phyloP scores from a whole-genome alignment of 2,888 invertebrate species.

The Andrena praecox region DNA sequence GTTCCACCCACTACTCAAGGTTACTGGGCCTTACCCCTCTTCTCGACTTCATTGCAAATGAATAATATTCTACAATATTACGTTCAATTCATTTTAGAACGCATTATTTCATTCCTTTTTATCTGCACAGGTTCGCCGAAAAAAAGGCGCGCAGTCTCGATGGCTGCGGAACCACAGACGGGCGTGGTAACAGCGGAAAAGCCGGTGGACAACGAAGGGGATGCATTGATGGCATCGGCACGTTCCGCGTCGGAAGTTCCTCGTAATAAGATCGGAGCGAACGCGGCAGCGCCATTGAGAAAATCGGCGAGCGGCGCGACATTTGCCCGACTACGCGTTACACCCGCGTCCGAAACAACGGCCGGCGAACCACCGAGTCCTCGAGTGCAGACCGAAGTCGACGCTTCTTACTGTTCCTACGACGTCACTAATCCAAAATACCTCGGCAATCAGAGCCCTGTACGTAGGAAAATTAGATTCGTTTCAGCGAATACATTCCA shows the following conservation, averaged over 20 bases:
- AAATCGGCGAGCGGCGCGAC: constrained; percentile 87
- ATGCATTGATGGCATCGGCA: constrained; percentile 87
- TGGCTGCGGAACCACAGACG: constrained; percentile 84
- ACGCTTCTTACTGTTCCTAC: constrained; percentile 86
- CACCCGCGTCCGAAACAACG: constrained; percentile 84
- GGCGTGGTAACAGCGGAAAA: constrained; percentile 80
- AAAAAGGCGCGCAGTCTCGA: constrained; percentile 85
- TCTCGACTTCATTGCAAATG: no score
- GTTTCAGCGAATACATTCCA: background rate
- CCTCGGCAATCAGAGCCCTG: constrained; percentile 82
- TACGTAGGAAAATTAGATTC: constrained; percentile 61
- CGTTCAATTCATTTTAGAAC: no score
- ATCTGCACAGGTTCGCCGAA: constrained; percentile 83
- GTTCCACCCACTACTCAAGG: constrained; percentile 78
- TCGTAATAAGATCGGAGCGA: constrained; percentile 72
- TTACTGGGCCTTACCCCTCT: constrained; percentile 40
- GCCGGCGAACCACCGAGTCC: constrained; percentile 87
- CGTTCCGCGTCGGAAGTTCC: constrained; percentile 85
- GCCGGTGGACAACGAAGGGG: constrained; percentile 89
- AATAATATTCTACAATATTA: background rate
- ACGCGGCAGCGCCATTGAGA: constrained; percentile 68
- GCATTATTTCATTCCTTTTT: background rate
- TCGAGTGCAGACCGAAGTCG: constrained; percentile 87
- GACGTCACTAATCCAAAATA: constrained; percentile 83
- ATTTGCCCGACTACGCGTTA: constrained; percentile 90